phyloP scores from a whole-genome alignment of 53 echinoderm and acorn worm species.

The Crossaster papposus region DNA sequence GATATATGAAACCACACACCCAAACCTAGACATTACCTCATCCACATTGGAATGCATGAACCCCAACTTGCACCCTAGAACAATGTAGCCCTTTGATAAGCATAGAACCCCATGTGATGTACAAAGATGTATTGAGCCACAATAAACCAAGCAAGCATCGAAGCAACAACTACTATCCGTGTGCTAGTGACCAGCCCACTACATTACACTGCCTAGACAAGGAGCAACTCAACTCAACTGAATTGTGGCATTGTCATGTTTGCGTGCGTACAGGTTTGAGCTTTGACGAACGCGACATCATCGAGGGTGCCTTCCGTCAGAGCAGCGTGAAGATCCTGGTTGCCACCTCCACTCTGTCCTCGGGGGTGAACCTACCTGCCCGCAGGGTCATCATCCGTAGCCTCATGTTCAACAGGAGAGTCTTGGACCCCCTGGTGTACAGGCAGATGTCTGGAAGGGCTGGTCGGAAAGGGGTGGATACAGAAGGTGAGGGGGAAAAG shows the following conservation, averaged over 20 bases:
- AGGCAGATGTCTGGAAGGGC: conserved; percentile 97
- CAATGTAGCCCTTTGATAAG: too few relatives aligned
- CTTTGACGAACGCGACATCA: conserved; percentile 97
- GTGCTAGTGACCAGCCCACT: too few relatives aligned
- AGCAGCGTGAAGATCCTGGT: conserved; percentile 82
- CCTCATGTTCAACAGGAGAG: conserved; percentile 93
- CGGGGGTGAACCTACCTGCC: conserved; percentile 97
- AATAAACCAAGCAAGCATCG: too few relatives aligned
- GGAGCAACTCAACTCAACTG: neutral
- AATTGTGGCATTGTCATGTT: neutral
- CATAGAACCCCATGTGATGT: too few relatives aligned
- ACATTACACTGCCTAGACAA: too few relatives aligned
- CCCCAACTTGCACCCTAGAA: too few relatives aligned
- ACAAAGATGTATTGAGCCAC: too few relatives aligned
- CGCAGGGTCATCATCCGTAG: conserved; percentile 93
- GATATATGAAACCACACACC: too few relatives aligned
- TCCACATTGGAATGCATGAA: too few relatives aligned
- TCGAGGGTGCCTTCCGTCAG: conserved; percentile 96
- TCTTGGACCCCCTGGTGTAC: conserved; percentile 91
- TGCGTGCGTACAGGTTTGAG: conserved; percentile 68
- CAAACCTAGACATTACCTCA: too few relatives aligned
- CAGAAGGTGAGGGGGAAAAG: conserved; percentile 62
- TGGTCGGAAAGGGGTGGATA: conserved; percentile 94
- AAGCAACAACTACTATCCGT: too few relatives aligned
- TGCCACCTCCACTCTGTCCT: conserved; percentile 97